phyloP scores from a whole-genome alignment of 2,888 invertebrate species.

The Poecilobothrus nobilitatus region DNA sequence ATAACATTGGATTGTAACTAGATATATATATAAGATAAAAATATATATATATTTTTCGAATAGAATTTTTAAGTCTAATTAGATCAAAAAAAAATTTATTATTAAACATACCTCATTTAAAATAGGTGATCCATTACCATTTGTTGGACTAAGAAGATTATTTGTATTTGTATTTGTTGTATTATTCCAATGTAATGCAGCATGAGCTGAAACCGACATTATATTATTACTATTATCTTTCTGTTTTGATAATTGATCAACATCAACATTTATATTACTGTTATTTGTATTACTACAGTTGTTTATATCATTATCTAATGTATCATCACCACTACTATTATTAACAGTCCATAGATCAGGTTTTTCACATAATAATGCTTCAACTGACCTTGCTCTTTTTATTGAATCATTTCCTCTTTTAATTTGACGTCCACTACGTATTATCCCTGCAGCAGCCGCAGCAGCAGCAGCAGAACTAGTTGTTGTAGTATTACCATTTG shows the following conservation, averaged over 20 bases:
- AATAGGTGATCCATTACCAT: neutral
- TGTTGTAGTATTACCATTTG: constrained; percentile 14
- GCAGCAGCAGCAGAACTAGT: neutral
- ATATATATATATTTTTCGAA: too few relatives aligned
- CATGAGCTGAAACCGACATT: neutral
- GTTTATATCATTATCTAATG: neutral
- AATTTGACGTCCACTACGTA: constrained; percentile 39
- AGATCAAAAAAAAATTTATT: constrained; percentile 11
- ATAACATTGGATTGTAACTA: too few relatives aligned
- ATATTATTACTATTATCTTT: constrained; percentile 8
- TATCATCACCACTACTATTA: neutral
- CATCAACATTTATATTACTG: neutral
- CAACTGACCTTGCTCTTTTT: constrained; percentile 79
- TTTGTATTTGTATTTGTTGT: neutral
- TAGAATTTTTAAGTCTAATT: too few relatives aligned
- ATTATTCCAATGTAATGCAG: neutral
- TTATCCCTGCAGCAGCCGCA: constrained; percentile 28
- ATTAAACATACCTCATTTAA: neutral
- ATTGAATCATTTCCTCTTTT: constrained; percentile 56
- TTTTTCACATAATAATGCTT: constrained; percentile 65
- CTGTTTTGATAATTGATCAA: neutral
- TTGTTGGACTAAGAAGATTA: neutral
- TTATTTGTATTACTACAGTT: neutral
- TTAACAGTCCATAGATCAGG: constrained; percentile 24
- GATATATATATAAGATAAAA: too few relatives aligned